These are phyloP conservation scores for Bryconaethiops microstoma DNA, from an alignment of 2,797 vertebrate genomes.

Conservation along the genomic window DNA sequence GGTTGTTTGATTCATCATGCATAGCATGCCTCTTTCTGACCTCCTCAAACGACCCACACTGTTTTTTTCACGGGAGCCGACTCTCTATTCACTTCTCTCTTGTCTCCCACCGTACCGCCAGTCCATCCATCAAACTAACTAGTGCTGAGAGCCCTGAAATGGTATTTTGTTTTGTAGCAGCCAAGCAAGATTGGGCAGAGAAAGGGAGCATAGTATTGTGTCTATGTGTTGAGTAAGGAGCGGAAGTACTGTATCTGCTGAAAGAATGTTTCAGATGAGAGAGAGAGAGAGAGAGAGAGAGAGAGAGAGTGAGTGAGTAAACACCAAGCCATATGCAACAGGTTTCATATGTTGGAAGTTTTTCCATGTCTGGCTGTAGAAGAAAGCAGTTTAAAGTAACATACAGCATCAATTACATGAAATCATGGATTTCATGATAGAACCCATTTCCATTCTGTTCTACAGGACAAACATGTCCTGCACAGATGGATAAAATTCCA, in stretches of 20 bases:
- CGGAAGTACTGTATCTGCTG: slow-evolving; percentile 32
- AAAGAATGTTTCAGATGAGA: slow-evolving; percentile 10
- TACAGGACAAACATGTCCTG: too few species aligned
- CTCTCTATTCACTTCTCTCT: slow-evolving; percentile 27
- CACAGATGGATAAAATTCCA: background rate
- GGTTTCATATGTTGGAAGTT: slow-evolving; percentile 13
- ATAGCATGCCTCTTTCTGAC: slow-evolving; percentile 24
- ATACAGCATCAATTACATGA: background rate
- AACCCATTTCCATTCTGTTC: background rate
- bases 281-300: background rate
- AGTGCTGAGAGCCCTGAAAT: slow-evolving; percentile 51
- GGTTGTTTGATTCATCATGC: slow-evolving; percentile 40
- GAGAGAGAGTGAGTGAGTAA: background rate
- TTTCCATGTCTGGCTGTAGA: slow-evolving; percentile 1
- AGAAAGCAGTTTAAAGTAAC: background rate
- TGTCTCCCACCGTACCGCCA: slow-evolving; percentile 34
- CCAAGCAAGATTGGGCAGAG: slow-evolving; percentile 53
- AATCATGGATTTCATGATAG: background rate
- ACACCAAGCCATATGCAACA: background rate
- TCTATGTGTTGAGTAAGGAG: slow-evolving; percentile 47
- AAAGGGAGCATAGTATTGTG: slow-evolving; percentile 47
- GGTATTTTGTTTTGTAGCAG: slow-evolving; percentile 57
- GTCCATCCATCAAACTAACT: slow-evolving; percentile 53
- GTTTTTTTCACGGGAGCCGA: slow-evolving; percentile 29
- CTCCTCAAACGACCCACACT: slow-evolving; percentile 14